Base-by-base conservation (phyloP, 2,888 invertebrate genomes). In the Athetis lepigone region DNA sequence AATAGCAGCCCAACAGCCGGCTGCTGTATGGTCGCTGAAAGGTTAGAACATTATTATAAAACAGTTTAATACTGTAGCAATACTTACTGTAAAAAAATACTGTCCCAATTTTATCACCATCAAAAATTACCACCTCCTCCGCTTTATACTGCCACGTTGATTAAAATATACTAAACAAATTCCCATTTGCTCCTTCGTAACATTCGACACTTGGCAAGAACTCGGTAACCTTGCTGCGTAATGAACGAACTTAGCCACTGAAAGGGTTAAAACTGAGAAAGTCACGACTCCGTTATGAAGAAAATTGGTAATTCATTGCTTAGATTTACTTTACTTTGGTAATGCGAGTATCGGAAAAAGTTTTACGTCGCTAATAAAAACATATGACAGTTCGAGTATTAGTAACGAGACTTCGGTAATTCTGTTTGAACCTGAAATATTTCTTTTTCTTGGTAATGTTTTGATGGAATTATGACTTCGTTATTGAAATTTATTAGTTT, bases 251-350 rank as follows among this genome's bases (percentile, higher is more conserved):
- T 91, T 90, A 81, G 81, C 83, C 85, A 85, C 82, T 86, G 88
- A 90, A 91, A 89, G 90, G 90, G 88, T 88, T 88, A 86, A 87
- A 88, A 87, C 85, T 85, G 86, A 75, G 80, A 87, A 88, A 89
- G 85, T 89, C 85, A 77, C 80, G 87, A 87, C 86, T 89, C 86
- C 86, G 87, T 85, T 88, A 86, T 87, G 88, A 88, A 87, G 85
- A 86, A 90, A 91, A 91, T 91, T 89, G 85, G 89, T 90, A 88
- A 90, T 90, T 91, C 89, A 91, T 90, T 90, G 88, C 87, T 88
- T 88, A 82, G 82, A 84, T 87, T 85, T 83, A 86, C 84, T 87
- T 88, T 82, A 77, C 85, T 84, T 73, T 55, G 73, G 82, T 83
- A 81, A 85, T 85, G 82, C 61, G 75, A 79, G 83, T 88, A 88